These are phyloP conservation scores for Gymnoscelis rufifasciata DNA, from an alignment of 2,888 invertebrate genomes.

Conservation along the genomic window DNA sequence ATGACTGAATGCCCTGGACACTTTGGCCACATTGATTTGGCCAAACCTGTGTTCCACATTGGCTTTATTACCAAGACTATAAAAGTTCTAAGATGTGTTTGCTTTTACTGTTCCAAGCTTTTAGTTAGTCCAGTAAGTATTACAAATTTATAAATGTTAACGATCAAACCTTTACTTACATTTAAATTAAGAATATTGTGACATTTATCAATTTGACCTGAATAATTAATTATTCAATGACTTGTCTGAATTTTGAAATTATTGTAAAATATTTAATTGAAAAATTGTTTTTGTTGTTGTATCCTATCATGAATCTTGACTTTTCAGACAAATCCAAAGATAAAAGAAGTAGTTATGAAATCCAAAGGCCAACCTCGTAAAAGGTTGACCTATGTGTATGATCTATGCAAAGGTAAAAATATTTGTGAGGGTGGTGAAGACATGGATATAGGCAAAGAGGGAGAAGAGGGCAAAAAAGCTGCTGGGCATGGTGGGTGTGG, in stretches of 20 bases:
- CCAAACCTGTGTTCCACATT: conserved; percentile 99
- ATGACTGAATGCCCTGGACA: conserved; percentile 99
- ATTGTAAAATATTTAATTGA: too few relatives aligned
- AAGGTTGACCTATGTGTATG: conserved; percentile 96
- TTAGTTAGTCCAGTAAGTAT: conserved; percentile 93
- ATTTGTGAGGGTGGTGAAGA: conserved; percentile 99
- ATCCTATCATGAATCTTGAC: too few relatives aligned
- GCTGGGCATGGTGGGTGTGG: conserved; percentile 97
- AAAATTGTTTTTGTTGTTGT: too few relatives aligned
- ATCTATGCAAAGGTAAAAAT: conserved; percentile 97
- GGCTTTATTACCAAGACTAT: conserved; percentile 98
- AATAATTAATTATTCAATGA: too few relatives aligned
- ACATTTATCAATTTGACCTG: too few relatives aligned
- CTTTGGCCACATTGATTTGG: conserved; percentile 98
- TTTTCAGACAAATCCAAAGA: conserved; percentile 90
- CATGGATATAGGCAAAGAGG: conserved; percentile 93
- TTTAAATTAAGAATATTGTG: too few relatives aligned
- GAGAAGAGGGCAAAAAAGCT: conserved; percentile 79
- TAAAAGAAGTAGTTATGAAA: conserved; percentile 96
- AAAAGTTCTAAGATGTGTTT: conserved; percentile 98
- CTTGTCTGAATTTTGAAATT: too few relatives aligned
- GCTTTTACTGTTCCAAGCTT: conserved; percentile 98
- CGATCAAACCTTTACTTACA: background rate
- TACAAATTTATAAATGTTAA: background rate
- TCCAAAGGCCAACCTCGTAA: conserved; percentile 98